These are phyloP conservation scores for Amblyjoppa fuscipennis DNA, from an alignment of 2,888 invertebrate genomes.

Conservation along the genomic window DNA sequence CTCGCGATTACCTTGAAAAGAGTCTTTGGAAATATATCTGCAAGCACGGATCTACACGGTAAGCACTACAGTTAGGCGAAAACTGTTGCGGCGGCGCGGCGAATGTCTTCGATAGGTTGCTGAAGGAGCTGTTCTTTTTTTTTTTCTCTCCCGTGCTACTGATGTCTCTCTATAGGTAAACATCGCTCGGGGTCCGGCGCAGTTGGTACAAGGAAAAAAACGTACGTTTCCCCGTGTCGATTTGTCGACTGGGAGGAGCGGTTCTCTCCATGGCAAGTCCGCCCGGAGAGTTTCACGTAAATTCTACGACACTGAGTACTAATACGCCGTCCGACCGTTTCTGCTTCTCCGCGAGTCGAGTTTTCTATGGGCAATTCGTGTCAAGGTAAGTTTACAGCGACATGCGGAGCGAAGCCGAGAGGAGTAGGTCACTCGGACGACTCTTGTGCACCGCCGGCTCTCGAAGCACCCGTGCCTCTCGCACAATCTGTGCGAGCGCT, in stretches of 20 bases:
- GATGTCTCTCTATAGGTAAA: background rate
- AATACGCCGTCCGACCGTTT: constrained; percentile 16
- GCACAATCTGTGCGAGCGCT: background rate
- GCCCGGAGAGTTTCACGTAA: constrained; percentile 46
- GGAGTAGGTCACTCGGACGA: constrained; percentile 68
- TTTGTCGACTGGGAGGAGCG: constrained; percentile 26
- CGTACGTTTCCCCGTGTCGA: constrained; percentile 36
- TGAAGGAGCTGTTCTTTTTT: constrained; percentile 6
- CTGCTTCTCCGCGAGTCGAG: constrained; percentile 33
- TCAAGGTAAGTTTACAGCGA: constrained; percentile 64
- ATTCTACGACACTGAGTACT: constrained; percentile 3
- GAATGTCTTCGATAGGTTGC: constrained; percentile 13
- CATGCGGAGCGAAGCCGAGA: constrained; percentile 44
- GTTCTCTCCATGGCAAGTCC: background rate
- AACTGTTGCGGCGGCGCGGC: background rate
- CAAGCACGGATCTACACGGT: background rate
- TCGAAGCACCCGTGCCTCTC: background rate
- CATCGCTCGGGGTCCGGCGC: background rate
- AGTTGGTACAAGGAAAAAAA: constrained; percentile 4
- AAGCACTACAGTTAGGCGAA: constrained; percentile 10
- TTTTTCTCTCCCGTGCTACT: constrained; percentile 7
- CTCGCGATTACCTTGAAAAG: background rate
- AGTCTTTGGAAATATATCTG: background rate
- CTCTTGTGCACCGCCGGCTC: background rate
- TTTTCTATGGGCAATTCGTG: constrained; percentile 66